Conservation (phyloP, 2,797 vertebrate species). For the Malurus splendens region DNA sequence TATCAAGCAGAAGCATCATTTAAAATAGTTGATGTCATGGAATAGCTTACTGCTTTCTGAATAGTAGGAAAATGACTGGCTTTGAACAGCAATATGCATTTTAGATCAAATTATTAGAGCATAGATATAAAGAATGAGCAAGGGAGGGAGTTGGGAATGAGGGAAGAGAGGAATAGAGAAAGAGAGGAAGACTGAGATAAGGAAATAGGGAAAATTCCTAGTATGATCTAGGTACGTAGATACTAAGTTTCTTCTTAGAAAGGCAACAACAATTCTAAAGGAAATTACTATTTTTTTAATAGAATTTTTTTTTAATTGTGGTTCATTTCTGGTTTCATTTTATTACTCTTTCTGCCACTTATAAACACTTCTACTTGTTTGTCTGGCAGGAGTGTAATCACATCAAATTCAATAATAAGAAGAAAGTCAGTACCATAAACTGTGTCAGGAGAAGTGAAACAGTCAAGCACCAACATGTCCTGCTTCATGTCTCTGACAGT, state of each 20-base stretch:
- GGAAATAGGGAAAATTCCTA: neutral
- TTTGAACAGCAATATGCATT: conserved; percentile 4
- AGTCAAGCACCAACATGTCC: neutral
- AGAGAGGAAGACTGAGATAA: neutral
- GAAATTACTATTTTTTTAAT: neutral
- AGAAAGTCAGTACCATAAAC: neutral
- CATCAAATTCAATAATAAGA: neutral
- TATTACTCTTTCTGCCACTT: neutral
- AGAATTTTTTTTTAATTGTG: neutral
- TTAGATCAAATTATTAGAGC: neutral
- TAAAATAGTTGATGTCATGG: conserved; percentile 59
- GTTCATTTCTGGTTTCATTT: neutral
- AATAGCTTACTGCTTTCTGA: conserved; percentile 41
- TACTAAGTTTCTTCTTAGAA: neutral
- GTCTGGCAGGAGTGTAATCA: neutral
- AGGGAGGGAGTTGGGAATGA: neutral
- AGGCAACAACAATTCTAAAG: neutral
- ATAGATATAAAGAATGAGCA: neutral
- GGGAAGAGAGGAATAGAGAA: neutral
- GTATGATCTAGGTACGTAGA: neutral
- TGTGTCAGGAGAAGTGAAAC: neutral
- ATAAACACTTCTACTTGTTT: neutral
- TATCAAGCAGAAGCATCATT: conserved; percentile 62
- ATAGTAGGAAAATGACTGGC: conserved; percentile 6
- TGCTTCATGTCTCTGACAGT: neutral